Evolutionary conservation across 2,888 invertebrate species (phyloP).

Genomic region (Scaptomyza caliginosa): DNA sequence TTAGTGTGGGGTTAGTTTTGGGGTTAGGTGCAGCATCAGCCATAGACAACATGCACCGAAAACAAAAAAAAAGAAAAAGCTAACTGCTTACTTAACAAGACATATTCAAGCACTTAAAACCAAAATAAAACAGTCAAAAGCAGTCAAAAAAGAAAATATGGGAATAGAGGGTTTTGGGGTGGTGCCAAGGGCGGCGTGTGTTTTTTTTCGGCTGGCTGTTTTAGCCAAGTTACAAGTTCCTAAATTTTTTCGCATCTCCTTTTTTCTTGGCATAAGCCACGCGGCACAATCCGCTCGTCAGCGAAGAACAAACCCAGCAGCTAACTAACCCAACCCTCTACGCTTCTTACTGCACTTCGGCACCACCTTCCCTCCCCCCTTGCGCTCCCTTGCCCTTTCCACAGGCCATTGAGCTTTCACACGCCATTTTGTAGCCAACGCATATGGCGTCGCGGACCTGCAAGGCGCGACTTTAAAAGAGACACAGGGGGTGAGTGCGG

Average conservation of each 20-base stretch:
- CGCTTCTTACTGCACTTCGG: no score
- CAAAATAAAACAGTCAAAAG: constrained; percentile 66
- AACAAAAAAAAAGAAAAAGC: constrained; percentile 54
- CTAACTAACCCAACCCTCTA: constrained; percentile 10
- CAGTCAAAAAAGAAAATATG: not conserved
- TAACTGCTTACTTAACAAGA: constrained; percentile 78
- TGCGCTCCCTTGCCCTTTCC: not conserved
- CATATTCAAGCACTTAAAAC: constrained; percentile 79
- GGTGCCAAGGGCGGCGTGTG: no score
- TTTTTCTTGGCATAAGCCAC: constrained; percentile 40
- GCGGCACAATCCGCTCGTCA: constrained; percentile 51
- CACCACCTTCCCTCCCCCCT: not conserved
- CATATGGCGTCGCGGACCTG: constrained; percentile 28
- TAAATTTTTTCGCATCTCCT: constrained; percentile 12
- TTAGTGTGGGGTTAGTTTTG: not conserved
- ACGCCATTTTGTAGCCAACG: constrained; percentile 52
- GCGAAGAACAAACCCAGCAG: constrained; percentile 9
- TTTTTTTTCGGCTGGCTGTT: constrained; percentile 5
- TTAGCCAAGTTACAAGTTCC: constrained; percentile 45
- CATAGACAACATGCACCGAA: constrained; percentile 43
- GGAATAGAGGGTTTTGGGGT: not conserved
- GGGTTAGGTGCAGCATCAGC: constrained; percentile 10
- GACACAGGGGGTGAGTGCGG: not conserved
- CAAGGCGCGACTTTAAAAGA: constrained; percentile 1
- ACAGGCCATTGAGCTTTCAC: constrained; percentile 38